Evolutionary conservation across 2,888 invertebrate genomes (phyloP).

Genomic region (Cylindroiulus punctatus): DNA sequence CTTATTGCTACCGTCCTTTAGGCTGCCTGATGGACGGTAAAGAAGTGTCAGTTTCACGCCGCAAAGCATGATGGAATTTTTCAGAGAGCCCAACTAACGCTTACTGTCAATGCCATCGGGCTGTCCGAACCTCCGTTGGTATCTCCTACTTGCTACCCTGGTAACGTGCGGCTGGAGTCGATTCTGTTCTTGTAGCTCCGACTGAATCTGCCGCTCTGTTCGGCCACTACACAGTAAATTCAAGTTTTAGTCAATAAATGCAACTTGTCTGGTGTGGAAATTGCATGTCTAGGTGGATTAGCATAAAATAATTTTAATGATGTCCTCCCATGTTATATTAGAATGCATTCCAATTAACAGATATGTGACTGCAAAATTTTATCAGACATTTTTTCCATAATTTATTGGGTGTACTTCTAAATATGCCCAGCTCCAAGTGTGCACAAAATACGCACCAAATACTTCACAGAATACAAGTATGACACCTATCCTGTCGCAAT

Average conservation of each 20-base stretch:
- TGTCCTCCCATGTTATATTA: too few relatives aligned
- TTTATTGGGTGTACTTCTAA: too few relatives aligned
- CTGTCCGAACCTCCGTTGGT: slow-evolving; percentile 74
- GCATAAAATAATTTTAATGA: too few relatives aligned
- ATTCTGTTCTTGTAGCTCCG: slow-evolving; percentile 64
- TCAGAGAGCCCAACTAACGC: slow-evolving; percentile 56
- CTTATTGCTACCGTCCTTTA: slow-evolving; percentile 61
- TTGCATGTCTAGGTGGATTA: too few relatives aligned
- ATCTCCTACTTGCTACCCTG: slow-evolving; percentile 80
- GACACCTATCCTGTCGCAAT: too few relatives aligned
- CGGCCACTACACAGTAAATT: slow-evolving; percentile 71
- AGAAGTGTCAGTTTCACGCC: neutral
- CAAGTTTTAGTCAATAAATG: neutral
- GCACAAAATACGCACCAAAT: too few relatives aligned
- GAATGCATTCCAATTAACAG: neutral
- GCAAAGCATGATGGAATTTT: neutral
- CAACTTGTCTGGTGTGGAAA: too few relatives aligned
- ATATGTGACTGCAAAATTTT: neutral
- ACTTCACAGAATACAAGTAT: too few relatives aligned
- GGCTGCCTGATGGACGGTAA: slow-evolving; percentile 35
- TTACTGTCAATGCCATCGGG: slow-evolving; percentile 70
- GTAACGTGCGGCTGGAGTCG: slow-evolving; percentile 79
- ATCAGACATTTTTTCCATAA: too few relatives aligned
- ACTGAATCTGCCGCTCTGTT: slow-evolving; percentile 69
- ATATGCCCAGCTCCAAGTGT: too few relatives aligned